phyloP scores from a whole-genome alignment of 2,797 vertebrate genomes.

The Gallirallus australis region DNA sequence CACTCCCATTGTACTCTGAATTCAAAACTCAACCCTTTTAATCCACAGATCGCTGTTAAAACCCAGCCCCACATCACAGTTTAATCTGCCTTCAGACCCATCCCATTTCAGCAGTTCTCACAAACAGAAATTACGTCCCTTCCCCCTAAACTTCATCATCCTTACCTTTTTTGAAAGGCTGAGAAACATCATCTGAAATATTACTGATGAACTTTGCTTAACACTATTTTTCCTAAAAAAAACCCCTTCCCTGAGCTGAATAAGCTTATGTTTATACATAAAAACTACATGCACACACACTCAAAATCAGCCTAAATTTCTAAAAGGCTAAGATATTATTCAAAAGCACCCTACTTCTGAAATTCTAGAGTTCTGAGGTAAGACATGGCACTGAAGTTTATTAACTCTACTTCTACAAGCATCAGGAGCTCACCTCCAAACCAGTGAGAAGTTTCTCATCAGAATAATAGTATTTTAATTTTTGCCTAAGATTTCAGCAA shows the following conservation, averaged over 20 bases:
- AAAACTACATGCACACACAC: neutral
- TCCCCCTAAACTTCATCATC: neutral
- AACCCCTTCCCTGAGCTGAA: too few species aligned
- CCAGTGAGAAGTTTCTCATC: neutral
- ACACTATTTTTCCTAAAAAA: neutral
- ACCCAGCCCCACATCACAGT: neutral
- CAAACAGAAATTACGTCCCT: neutral
- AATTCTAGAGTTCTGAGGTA: neutral
- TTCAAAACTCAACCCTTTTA: neutral
- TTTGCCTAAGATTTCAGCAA: constrained; percentile 6
- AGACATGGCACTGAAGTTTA: neutral
- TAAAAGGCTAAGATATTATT: neutral
- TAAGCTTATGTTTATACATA: neutral
- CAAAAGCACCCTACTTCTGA: neutral
- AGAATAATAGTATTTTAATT: neutral
- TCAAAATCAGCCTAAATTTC: neutral
- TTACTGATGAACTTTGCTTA: neutral
- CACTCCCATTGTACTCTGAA: neutral
- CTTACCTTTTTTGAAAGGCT: neutral
- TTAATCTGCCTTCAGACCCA: neutral
- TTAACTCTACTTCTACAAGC: neutral
- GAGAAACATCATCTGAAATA: neutral
- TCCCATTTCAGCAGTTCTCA: neutral
- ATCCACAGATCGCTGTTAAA: neutral
- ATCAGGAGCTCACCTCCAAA: neutral